Evolutionary conservation across 2,888 invertebrate genomes (phyloP), one percentile per base, ranked within the genome.

Genomic region (Trissolcus brochymenae): DNA sequence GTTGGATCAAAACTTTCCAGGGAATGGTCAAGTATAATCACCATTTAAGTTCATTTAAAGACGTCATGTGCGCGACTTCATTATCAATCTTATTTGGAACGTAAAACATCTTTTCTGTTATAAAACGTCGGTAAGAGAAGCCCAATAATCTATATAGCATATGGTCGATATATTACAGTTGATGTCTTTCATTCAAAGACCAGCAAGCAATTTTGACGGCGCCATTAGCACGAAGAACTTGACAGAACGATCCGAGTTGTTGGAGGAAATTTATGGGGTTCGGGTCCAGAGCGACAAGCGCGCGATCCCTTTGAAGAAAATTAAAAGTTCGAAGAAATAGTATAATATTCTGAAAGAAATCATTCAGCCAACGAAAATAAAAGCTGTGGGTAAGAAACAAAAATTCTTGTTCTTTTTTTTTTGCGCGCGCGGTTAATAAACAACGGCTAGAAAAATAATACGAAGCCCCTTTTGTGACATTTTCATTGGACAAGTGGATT

Each of bases 191-290:
- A 66, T 73, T 70, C 60, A 57, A 46, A 64, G 65, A 57, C 17
- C 35, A 61, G 56, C 72, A 79, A 53, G 76, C 66, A 68, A 79
- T 79, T 73, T 79, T 76, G 73, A 76, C 79, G 76, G 66, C 54
- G 72, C 79, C 76, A 76, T 79, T 72, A 72, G 73, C 72, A 73
- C 68, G 55, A 4, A 53, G 40, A 70, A 61, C 76, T 66, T 76
- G 70, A 73, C 76, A 76, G 79, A 76, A 73, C 60, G 76, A 79
- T 76, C 79, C 68, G 75, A 59, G 79, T 79, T 61, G 76, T 78
- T 78, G 68, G 66, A 67, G 70, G 70, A 70, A 73, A 73, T 78
- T 78, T 78, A 73, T 78, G 75, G 68, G 29, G n/a, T 46, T 78
- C 61, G 68, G 65, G 78, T 72, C 56, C 68, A 51, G 49, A 75